Evolutionary conservation across 2,797 vertebrate species (phyloP).

Genomic region (Sebastes nivosus): DNA sequence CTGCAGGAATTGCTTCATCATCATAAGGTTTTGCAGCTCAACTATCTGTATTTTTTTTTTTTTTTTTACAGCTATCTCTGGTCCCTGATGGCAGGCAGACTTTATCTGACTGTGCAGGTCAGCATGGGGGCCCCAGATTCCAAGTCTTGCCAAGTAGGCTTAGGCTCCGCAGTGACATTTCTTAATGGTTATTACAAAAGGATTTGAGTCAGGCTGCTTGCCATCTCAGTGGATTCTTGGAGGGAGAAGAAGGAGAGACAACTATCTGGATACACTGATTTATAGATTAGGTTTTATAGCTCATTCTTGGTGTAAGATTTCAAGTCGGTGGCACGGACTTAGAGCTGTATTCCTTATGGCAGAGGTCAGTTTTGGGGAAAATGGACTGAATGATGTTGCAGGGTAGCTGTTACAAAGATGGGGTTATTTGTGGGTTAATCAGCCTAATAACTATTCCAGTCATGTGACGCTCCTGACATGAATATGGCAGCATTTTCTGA

Average conservation of each 20-base stretch:
- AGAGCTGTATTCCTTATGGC: background rate
- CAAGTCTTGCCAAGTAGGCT: conserved; percentile 55
- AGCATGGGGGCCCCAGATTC: conserved; percentile 54
- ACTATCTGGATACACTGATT: conserved; percentile 52
- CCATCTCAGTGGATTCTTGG: conserved; percentile 48
- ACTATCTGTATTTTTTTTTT: conserved; percentile 39
- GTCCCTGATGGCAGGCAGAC: conserved; percentile 41
- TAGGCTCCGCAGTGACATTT: conserved; percentile 51
- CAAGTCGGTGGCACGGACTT: conserved; percentile 4
- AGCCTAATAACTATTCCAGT: conserved; percentile 33
- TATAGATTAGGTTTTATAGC: conserved; percentile 45
- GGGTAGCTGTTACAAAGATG: conserved; percentile 25
- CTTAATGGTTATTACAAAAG: conserved; percentile 57
- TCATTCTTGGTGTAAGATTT: conserved; percentile 40
- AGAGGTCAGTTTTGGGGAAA: conserved; percentile 17
- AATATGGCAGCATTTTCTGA: conserved; percentile 26
- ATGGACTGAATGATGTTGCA: conserved; percentile 22
- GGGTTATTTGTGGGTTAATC: conserved; percentile 38
- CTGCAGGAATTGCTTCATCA: conserved; percentile 72
- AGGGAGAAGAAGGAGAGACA: conserved; percentile 41
- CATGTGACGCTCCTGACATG: conserved; percentile 27
- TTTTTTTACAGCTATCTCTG: conserved; percentile 34
- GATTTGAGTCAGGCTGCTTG: conserved; percentile 47
- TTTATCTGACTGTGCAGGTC: conserved; percentile 62
- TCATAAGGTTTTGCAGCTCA: conserved; percentile 53